These are phyloP conservation scores for Ernsta delagoae DNA, from an alignment of 2,888 invertebrate species.

Conservation along the genomic window DNA sequence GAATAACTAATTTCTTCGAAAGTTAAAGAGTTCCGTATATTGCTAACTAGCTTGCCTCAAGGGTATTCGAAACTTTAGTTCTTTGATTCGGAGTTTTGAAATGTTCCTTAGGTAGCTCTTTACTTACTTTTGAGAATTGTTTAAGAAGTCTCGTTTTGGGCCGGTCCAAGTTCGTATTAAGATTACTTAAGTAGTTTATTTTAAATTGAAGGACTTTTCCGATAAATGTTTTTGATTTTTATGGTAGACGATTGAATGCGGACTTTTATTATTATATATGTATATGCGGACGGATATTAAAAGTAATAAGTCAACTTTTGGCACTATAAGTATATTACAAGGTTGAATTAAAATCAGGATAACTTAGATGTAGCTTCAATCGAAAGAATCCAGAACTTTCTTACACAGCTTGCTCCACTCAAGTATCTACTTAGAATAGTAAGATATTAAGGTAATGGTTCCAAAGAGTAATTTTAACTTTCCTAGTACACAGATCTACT, in stretches of 20 bases:
- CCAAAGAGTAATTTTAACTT: too few relatives aligned
- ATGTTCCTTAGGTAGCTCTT: background rate
- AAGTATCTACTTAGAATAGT: too few relatives aligned
- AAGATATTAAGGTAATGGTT: too few relatives aligned
- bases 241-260: background rate
- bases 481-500: too few relatives aligned
- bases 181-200: background rate
- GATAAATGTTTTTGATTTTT: background rate
- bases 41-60: slow-evolving; percentile 23
- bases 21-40: slow-evolving; percentile 15
- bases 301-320: too few relatives aligned
- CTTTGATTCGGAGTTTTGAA: slow-evolving; percentile 14
- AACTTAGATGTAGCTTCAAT: too few relatives aligned
- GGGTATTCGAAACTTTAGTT: slow-evolving; percentile 8
- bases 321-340: too few relatives aligned
- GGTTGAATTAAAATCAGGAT: too few relatives aligned
- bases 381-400: too few relatives aligned
- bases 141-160: slow-evolving; percentile 8
- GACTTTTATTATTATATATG: too few relatives aligned
- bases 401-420: too few relatives aligned
- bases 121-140: slow-evolving; percentile 20
- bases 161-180: background rate
- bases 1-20: slow-evolving; percentile 32
- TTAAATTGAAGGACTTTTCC: background rate
- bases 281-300: too few relatives aligned